A percentile compares a stretch with the other conserved stretches of the same genome.
Evolutionary conservation across 2,797 vertebrate genomes (phyloP).

Genomic region (Protonibea diacanthus): DNA sequence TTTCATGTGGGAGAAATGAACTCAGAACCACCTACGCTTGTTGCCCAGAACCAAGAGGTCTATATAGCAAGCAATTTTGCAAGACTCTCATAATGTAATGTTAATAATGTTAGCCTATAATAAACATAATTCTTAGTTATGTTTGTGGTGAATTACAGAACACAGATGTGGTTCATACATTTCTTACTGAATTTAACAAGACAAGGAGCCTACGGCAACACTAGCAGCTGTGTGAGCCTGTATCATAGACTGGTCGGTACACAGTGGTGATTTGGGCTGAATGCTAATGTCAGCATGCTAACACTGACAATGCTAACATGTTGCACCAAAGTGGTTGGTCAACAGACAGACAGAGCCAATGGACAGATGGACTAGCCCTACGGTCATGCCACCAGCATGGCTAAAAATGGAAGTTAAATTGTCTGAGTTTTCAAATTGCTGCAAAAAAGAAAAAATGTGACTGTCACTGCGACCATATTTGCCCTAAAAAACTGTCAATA

Average conservation of each 20-base stretch:
- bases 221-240: background rate
- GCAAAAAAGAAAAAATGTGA: background rate
- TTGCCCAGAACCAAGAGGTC: slow-evolving; percentile 5
- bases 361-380: background rate
- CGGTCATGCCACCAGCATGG: too few species aligned
- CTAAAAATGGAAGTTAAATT: background rate
- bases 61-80: background rate
- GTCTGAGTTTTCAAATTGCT: background rate
- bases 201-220: background rate
- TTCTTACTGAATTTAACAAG: slow-evolving; percentile 3
- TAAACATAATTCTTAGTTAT: background rate
- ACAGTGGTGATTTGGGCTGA: background rate
- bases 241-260: background rate
- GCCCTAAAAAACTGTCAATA: background rate
- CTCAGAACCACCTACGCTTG: slow-evolving; percentile 5
- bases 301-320: too few species aligned
- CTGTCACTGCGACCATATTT: background rate
- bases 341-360: background rate
- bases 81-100: background rate
- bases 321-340: too few species aligned
- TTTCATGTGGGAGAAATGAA: slow-evolving; percentile 33
- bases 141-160: background rate
- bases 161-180: background rate
- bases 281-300: background rate
- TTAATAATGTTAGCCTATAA: background rate